Evolutionary conservation across 2,113 vertebrate genomes (phyloP).

Genomic region (Gobius niger): DNA sequence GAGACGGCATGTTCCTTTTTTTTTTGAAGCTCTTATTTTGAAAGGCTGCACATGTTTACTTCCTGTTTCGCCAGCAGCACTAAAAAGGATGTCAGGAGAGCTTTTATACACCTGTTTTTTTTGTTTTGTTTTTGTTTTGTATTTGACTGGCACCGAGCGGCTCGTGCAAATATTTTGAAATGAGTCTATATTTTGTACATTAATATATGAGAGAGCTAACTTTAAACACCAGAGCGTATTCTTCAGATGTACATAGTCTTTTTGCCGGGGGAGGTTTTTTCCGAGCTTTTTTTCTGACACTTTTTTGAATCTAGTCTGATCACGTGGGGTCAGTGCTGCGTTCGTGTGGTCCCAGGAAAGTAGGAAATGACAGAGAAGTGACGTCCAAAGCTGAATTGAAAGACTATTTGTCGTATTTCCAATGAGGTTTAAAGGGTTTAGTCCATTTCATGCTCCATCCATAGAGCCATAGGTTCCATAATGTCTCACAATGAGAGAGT

Average conservation of each 20-base stretch:
- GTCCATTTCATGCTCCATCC: too few relatives aligned
- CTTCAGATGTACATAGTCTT: conserved; percentile 71
- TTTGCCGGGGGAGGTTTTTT: conserved; percentile 35
- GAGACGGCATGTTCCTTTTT: conserved; percentile 37
- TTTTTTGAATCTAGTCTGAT: neutral
- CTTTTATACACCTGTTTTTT: conserved; percentile 75
- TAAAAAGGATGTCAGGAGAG: conserved; percentile 71
- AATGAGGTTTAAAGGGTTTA: too few relatives aligned
- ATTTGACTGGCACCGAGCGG: conserved; percentile 77
- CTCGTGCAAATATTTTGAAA: conserved; percentile 86
- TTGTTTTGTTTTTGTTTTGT: conserved; percentile 78
- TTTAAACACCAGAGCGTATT: conserved; percentile 76
- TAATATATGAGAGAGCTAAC: conserved; percentile 82
- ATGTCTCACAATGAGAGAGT: too few relatives aligned
- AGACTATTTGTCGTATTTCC: too few relatives aligned
- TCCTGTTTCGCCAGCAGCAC: conserved; percentile 35
- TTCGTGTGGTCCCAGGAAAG: neutral
- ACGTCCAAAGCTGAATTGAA: too few relatives aligned
- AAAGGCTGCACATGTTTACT: conserved; percentile 18
- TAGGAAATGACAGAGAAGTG: too few relatives aligned
- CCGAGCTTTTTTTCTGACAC: conserved; percentile 3
- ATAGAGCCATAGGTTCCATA: too few relatives aligned
- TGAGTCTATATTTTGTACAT: conserved; percentile 99
- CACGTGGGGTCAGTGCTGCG: neutral
- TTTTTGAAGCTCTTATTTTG: conserved; percentile 34